Evolutionary conservation across 2,888 invertebrate genomes (phyloP), one percentile per base, ranked within the genome.

Genomic region (Melanostoma scalare): DNA sequence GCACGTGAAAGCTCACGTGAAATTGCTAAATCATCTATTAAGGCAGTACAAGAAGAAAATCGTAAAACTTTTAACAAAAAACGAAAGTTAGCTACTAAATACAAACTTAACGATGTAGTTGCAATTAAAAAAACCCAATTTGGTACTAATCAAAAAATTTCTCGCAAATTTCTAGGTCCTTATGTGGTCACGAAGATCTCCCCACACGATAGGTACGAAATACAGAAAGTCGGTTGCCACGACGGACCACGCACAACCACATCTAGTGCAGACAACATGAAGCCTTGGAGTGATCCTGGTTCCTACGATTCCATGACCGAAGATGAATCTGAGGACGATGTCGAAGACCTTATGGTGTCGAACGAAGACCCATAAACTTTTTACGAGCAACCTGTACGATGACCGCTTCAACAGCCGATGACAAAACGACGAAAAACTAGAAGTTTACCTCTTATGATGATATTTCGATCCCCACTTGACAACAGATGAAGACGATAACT

Each of bases 31-130:
- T 63, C n/a, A 10, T 1, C 8, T 5, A 40, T 40, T 40, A 40
- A 56, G 5, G 40, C 20, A 20, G 40, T 50, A 30, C 75, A 67
- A 44, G 35, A 48, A 2, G 48, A 73, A 56, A 73, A 73, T n/a
- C 8, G 40, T n/a, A 46, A n/a, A n/a, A 46, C 44, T 36, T 63
- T 30, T 9, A 46, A n/a, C n/a, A n/a, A n/a, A n/a, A n/a, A 55
- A 6, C 31, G 55, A 63, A 73, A 56, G 8, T 10, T 9, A 4
- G 48, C 63, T 20, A 30, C 8, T 42, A 20, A 71, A 46, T 73
- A 63, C 30, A 31, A 46, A 4, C 4, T 73, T 4, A 44, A 63
- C 8, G 46, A 73, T 35, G n/a, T 71, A 8, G 71, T 71, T 1
- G 68, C 68, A 0, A 68, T 48, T 31, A 55, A 55, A 55, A 55